Percentiles rank a stretch among this genome's conserved stretches.
phyloP scores from a whole-genome alignment of 2,113 vertebrate species.

The Oncorhynchus kisutch region DNA sequence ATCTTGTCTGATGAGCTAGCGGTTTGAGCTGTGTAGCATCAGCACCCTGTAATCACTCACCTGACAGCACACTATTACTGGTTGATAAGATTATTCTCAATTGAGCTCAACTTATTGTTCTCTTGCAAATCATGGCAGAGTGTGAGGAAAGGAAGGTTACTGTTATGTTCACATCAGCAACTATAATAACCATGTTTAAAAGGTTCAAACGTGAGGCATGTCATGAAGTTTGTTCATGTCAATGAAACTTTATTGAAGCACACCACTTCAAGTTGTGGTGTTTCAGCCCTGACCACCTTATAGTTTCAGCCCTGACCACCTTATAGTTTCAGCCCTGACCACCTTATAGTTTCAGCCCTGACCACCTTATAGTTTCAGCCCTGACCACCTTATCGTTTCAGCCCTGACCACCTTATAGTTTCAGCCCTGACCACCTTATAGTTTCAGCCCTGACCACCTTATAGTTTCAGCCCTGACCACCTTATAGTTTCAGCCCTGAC shows the following conservation, averaged over 20 bases:
- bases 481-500: not conserved
- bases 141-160: not conserved
- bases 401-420: not conserved
- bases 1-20: constrained; percentile 46
- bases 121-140: constrained; percentile 30
- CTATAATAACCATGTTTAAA: not conserved
- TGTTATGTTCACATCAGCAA: not conserved
- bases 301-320: not conserved
- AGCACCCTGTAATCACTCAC: constrained; percentile 59
- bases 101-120: constrained; percentile 48
- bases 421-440: too few relatives aligned
- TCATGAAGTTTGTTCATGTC: not conserved
- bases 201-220: not conserved
- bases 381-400: not conserved
- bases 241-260: not conserved
- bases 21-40: constrained; percentile 38
- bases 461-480: not conserved
- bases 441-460: too few relatives aligned
- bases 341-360: too few relatives aligned
- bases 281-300: not conserved
- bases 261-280: too few relatives aligned
- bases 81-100: constrained; percentile 65
- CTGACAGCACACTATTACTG: constrained; percentile 68
- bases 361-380: too few relatives aligned
- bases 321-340: not conserved